Evolutionary conservation across 2,888 invertebrate species (phyloP), one percentile per base, ranked within the genome.

Genomic region (Muschampia plurimacula): DNA sequence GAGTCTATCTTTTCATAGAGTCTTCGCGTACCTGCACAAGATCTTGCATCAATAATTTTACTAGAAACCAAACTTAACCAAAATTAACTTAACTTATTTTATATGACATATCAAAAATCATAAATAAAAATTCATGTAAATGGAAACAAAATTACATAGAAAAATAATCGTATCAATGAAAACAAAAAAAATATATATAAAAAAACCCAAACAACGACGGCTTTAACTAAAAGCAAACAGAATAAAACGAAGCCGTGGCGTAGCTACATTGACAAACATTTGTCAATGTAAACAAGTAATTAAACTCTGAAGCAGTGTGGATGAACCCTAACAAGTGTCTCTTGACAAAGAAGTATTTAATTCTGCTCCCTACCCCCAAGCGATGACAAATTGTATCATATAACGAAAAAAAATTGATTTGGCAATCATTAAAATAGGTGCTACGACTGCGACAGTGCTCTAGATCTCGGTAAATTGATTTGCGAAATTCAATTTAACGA

Each of bases 241-340:
- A 71, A 62, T 49, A 72, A 44, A 67, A 44, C 69, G 68, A 72
- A 70, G 60, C 66, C 71, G 49, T 44, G 15, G 22, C 22, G 22
- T 22, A 22, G 46, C 49, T 46, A 46, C 49, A 46, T 60, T 39
- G 28, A 62, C 71, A 67, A 81, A 81, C 89, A 89, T 91, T 90
- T 89, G 88, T 91, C 89, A 90, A 76, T 83, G 84, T 86, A 90
- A 91, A 91, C 90, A 91, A 87, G 86, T 88, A 86, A 91, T 91
- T 90, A 88, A 86, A 83, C 81, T 83, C 79, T 80, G 74, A 77
- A 77, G 74, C 76, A 77, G 77, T 82, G 79, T 80, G 83, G 82
- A 83, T 80, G 84, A 86, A 85, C 89, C 91, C 91, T 83, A 84
- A 83, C 87, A 86, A 89, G 86, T 90, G 90, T 87, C 88, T 86